Evolutionary conservation across 1,140 invertebrate species (phyloP).

Genomic region (Heliconius eleuchia): DNA sequence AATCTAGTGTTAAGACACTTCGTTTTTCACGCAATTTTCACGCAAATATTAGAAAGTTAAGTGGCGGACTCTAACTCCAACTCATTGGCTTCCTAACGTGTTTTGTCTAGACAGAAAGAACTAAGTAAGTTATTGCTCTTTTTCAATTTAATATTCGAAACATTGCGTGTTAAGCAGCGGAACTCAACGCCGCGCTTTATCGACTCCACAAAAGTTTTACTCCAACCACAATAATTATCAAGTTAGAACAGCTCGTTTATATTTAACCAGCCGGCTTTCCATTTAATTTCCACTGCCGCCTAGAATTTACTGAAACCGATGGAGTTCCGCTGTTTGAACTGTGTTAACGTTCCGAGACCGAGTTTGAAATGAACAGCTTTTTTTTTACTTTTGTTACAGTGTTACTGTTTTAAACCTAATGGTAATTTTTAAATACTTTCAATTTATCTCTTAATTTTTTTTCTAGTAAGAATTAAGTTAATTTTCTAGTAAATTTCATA

Average conservation of each 20-base stretch:
- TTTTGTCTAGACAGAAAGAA: too few species aligned
- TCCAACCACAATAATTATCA: neutral
- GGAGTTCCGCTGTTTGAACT: constrained; percentile 2
- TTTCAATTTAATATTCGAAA: too few species aligned
- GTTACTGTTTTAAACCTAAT: neutral
- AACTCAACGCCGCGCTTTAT: too few species aligned
- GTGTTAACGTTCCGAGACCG: neutral
- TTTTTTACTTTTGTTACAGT: neutral
- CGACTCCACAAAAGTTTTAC: neutral
- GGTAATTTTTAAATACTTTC: neutral
- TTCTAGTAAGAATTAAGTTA: too few species aligned
- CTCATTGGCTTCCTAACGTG: too few species aligned
- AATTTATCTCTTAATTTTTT: neutral
- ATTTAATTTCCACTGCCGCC: constrained; percentile 1
- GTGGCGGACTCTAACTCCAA: too few species aligned
- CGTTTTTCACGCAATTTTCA: too few species aligned
- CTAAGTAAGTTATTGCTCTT: too few species aligned
- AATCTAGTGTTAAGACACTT: too few species aligned
- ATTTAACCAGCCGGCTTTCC: constrained; percentile 1
- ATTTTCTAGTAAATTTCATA: too few species aligned
- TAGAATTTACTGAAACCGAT: constrained; percentile 12
- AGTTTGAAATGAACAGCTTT: neutral
- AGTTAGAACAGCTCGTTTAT: neutral
- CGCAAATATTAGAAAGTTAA: too few species aligned
- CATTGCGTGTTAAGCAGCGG: too few species aligned